These are phyloP conservation scores for Brachirus orientalis DNA, from an alignment of 2,113 vertebrate species.

Conservation along the genomic window DNA sequence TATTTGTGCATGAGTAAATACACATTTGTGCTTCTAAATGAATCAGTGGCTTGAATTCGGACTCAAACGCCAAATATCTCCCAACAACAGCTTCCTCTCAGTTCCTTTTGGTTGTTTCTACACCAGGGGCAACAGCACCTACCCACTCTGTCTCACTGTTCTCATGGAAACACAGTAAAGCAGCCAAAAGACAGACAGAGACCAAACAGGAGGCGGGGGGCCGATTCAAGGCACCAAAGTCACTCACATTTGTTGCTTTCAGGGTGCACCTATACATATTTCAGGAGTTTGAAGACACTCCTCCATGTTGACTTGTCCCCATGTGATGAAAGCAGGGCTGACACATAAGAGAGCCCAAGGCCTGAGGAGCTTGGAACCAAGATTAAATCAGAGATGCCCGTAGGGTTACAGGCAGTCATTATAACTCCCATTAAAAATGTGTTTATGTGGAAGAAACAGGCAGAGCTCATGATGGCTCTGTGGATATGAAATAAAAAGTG, in stretches of 20 bases:
- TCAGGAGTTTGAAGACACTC: slow-evolving; percentile 61
- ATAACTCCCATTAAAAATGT: slow-evolving; percentile 59
- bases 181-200: slow-evolving; percentile 51
- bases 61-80: slow-evolving; percentile 51
- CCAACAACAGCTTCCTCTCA: slow-evolving; percentile 41
- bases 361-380: slow-evolving; percentile 55
- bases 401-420: slow-evolving; percentile 65
- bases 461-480: slow-evolving; percentile 18
- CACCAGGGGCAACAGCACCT: slow-evolving; percentile 67
- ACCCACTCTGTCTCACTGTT: slow-evolving; percentile 67
- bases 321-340: slow-evolving; percentile 65
- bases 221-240: slow-evolving; percentile 50
- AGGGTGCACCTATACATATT: slow-evolving; percentile 57
- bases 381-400: slow-evolving; percentile 65
- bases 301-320: slow-evolving; percentile 25
- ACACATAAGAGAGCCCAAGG: slow-evolving; percentile 53
- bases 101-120: slow-evolving; percentile 52
- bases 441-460: slow-evolving; percentile 36
- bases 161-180: slow-evolving; percentile 77
- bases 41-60: slow-evolving; percentile 15
- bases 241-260: slow-evolving; percentile 41
- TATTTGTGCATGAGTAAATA: slow-evolving; percentile 6
- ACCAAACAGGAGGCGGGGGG: not conserved
- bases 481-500: slow-evolving; percentile 25
- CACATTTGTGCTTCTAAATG: not conserved